A percentile compares a stretch with the other conserved stretches of the same genome.
Evolutionary conservation across 1,140 invertebrate species (phyloP).

Genomic region (Hylaeus anthracinus): DNA sequence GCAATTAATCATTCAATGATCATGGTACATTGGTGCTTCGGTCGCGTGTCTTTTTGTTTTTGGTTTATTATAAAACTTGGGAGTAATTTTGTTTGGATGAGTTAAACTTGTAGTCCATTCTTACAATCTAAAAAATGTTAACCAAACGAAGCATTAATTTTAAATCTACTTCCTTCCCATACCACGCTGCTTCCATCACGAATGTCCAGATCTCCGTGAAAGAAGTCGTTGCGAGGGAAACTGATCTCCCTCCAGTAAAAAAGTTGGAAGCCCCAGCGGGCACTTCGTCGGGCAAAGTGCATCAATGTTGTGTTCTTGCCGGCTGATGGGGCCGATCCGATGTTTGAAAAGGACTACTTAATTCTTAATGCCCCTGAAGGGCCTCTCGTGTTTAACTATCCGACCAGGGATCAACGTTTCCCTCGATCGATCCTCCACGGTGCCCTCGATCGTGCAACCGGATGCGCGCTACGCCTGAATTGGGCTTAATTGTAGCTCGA

Average conservation of each 20-base stretch:
- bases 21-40: too few species aligned
- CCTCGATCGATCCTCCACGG: neutral
- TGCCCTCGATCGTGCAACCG: conserved; percentile 18
- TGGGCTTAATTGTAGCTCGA: neutral
- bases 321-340: conserved; percentile 30
- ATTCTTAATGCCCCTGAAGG: conserved; percentile 49
- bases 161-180: too few species aligned
- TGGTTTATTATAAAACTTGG: too few species aligned
- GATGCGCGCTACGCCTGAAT: neutral
- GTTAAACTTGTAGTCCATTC: too few species aligned
- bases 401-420: conserved; percentile 17
- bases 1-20: too few species aligned
- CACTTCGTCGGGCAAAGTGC: conserved; percentile 16
- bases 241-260: neutral
- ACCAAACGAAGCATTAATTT: too few species aligned
- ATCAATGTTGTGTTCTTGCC: conserved; percentile 20
- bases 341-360: conserved; percentile 51
- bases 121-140: too few species aligned
- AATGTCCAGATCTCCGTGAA: neutral
- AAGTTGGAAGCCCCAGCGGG: neutral
- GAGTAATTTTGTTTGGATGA: too few species aligned
- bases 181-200: too few species aligned
- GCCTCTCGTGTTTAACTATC: conserved; percentile 38
- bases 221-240: neutral
- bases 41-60: too few species aligned